These are phyloP conservation scores for Bombus picipes DNA, from an alignment of 1,140 invertebrate species.

Conservation along the genomic window DNA sequence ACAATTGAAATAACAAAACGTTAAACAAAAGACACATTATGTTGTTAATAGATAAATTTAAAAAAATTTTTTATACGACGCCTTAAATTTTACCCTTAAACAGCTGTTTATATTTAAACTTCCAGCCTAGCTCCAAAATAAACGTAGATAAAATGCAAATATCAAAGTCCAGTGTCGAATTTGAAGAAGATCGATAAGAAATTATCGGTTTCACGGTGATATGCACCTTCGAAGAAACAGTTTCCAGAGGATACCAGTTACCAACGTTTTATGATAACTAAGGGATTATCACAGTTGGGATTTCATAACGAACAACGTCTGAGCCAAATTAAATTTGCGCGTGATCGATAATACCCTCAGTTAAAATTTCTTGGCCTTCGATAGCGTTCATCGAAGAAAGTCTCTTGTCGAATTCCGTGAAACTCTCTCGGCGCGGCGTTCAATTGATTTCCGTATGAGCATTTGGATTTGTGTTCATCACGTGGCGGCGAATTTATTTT, in stretches of 20 bases:
- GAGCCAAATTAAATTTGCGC: slow-evolving; percentile 36
- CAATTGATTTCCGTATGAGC: slow-evolving; percentile 23
- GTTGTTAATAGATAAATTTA: background rate
- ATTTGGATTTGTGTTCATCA: background rate
- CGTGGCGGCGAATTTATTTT: background rate
- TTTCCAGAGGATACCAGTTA: background rate
- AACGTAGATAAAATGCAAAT: background rate
- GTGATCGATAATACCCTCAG: slow-evolving; percentile 37
- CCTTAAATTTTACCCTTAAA: background rate
- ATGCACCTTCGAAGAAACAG: background rate
- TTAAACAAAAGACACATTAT: background rate
- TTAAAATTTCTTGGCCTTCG: slow-evolving; percentile 56
- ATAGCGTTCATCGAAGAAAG: slow-evolving; percentile 33
- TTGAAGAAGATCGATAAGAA: background rate
- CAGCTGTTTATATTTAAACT: too few relatives aligned
- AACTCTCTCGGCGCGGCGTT: background rate
- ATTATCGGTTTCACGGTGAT: background rate
- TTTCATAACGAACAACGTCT: slow-evolving; percentile 43
- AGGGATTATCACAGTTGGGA: background rate
- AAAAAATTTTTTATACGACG: background rate
- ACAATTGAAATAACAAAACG: background rate
- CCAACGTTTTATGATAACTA: slow-evolving; percentile 16
- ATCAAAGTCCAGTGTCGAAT: background rate
- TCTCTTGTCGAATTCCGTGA: background rate
- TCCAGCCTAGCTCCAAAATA: background rate